phyloP scores from a whole-genome alignment of 2,797 vertebrate genomes.

The Gouania willdenowi region DNA sequence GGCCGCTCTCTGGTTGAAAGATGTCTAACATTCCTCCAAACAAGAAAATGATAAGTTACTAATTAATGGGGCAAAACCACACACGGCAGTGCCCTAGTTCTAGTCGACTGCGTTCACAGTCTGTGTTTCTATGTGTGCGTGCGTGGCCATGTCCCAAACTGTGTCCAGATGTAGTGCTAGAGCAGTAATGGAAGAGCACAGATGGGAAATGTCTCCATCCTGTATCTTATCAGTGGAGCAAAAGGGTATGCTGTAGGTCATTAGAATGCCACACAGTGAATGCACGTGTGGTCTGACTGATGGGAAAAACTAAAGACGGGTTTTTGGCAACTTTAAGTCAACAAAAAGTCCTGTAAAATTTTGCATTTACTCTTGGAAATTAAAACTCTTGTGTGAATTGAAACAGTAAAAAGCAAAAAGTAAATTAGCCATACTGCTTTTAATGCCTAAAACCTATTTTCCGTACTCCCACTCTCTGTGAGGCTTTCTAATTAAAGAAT shows the following conservation, averaged over 20 bases:
- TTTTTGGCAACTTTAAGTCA: no score
- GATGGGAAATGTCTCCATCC: constrained; percentile 6
- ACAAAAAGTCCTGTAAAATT: no score
- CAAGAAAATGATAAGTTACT: constrained; percentile 71
- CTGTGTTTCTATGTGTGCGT: not conserved
- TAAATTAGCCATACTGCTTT: no score
- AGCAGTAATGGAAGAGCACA: not conserved
- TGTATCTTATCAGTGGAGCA: constrained; percentile 29
- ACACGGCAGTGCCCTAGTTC: constrained; percentile 29
- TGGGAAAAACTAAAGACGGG: not conserved
- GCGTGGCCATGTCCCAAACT: constrained; percentile 19
- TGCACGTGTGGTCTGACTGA: constrained; percentile 25
- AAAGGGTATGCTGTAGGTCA: constrained; percentile 38
- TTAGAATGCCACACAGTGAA: constrained; percentile 17
- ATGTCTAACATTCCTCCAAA: constrained; percentile 72
- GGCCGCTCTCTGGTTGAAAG: constrained; percentile 50
- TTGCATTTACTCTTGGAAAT: no score
- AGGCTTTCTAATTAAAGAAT: constrained; percentile 30
- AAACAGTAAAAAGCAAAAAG: not conserved
- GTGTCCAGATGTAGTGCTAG: constrained; percentile 5
- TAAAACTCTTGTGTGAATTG: no score
- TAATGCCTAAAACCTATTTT: constrained; percentile 20
- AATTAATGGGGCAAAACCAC: constrained; percentile 79
- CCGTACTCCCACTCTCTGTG: constrained; percentile 23
- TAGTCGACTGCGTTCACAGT: not conserved